These are phyloP conservation scores for Leptura quadrifasciata DNA, from an alignment of 2,888 invertebrate genomes.

Conservation along the genomic window DNA sequence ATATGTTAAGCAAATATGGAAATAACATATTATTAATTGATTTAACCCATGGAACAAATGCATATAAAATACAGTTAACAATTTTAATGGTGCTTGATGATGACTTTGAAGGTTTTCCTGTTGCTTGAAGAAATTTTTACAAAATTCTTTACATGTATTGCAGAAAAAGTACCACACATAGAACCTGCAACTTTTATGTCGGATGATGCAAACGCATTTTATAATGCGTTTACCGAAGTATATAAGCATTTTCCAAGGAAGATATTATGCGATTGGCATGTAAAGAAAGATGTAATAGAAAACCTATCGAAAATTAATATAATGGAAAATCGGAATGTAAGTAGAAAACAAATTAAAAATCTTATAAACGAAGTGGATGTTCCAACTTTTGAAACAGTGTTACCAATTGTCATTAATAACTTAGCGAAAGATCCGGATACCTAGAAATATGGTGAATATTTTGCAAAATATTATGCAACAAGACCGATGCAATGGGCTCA, in stretches of 20 bases:
- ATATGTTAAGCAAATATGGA: constrained; percentile 37
- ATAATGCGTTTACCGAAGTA: not conserved
- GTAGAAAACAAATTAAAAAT: constrained; percentile 13
- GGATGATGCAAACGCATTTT: not conserved
- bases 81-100: constrained; percentile 30
- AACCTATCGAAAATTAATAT: constrained; percentile 14
- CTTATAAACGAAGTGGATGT: constrained; percentile 13
- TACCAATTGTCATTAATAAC: not conserved
- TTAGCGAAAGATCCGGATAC: not conserved
- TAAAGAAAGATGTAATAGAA: constrained; percentile 15
- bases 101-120: constrained; percentile 25
- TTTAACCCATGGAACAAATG: constrained; percentile 39
- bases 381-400: not conserved
- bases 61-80: constrained; percentile 39
- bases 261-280: constrained; percentile 8
- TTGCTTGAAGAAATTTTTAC: not conserved
- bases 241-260: not conserved
- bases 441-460: constrained; percentile 17
- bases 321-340: constrained; percentile 7
- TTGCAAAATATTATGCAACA: no score
- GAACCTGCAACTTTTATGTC: not conserved
- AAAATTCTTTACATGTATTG: not conserved
- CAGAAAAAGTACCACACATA: not conserved
- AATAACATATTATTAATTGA: constrained; percentile 41
- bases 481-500: constrained; percentile 17